Evolutionary conservation across 2,797 vertebrate genomes (phyloP).

Genomic region (Selene dorsalis): DNA sequence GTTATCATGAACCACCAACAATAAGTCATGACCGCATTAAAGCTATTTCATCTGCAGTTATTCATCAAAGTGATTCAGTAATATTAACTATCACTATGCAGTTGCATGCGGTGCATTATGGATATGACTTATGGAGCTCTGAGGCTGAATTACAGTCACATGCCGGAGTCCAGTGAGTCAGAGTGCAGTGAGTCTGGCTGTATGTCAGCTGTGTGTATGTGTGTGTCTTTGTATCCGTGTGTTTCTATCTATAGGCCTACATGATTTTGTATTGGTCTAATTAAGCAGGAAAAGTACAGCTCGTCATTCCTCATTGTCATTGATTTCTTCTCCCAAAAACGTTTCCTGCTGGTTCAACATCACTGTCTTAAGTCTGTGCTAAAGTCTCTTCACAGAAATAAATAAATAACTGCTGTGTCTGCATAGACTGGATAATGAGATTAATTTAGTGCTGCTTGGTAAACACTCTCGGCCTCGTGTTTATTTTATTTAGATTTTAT

Average conservation of each 20-base stretch:
- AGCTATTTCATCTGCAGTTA: conserved; percentile 74
- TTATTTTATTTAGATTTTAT: conserved; percentile 41
- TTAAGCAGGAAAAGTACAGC: conserved; percentile 31
- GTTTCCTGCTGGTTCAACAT: conserved; percentile 39
- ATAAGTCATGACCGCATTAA: conserved; percentile 76
- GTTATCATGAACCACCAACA: conserved; percentile 60
- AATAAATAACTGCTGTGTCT: conserved; percentile 42
- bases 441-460: conserved; percentile 44
- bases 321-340: conserved; percentile 18
- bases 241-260: neutral
- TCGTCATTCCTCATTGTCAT: conserved; percentile 31
- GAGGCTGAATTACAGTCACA: conserved; percentile 69
- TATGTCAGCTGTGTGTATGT: conserved; percentile 30
- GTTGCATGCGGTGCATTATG: conserved; percentile 69
- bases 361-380: conserved; percentile 37
- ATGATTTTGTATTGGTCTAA: conserved; percentile 15
- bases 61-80: conserved; percentile 79
- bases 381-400: conserved; percentile 34
- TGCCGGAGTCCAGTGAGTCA: conserved; percentile 56
- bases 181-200: neutral
- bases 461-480: conserved; percentile 38
- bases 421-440: conserved; percentile 41
- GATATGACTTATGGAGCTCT: conserved; percentile 70
- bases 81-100: conserved; percentile 67
- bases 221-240: neutral